These are phyloP conservation scores for Phalacrocorax carbo DNA, from an alignment of 2,113 vertebrate genomes.

Conservation along the genomic window DNA sequence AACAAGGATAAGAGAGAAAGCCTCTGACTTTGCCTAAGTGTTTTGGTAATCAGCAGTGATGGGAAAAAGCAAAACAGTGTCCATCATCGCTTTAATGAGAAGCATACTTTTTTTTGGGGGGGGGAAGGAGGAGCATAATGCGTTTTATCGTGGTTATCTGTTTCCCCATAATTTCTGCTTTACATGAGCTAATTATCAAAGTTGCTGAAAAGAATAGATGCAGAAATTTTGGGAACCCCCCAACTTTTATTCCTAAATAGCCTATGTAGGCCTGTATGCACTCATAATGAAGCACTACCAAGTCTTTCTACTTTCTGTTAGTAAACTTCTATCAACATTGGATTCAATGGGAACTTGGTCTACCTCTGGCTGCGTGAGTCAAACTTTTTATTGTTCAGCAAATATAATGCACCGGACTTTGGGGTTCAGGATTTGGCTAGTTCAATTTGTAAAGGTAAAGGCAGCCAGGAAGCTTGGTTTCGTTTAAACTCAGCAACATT, in stretches of 20 bases:
- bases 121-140: neutral
- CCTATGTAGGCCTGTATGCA: neutral
- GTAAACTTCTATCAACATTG: neutral
- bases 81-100: neutral
- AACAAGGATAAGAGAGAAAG: neutral
- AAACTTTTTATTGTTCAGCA: neutral
- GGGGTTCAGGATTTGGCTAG: neutral
- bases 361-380: neutral
- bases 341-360: neutral
- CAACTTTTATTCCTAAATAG: neutral
- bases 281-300: neutral
- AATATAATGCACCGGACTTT: neutral
- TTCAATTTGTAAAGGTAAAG: neutral
- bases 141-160: rapidly evolving
- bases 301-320: neutral
- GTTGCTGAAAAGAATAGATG: neutral
- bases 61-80: neutral
- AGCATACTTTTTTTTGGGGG: neutral
- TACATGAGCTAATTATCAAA: neutral
- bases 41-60: neutral
- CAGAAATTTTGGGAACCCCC: neutral
- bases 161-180: neutral
- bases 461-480: neutral
- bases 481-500: neutral
- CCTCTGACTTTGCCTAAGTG: neutral